Conservation (phyloP, 2,113 vertebrate genomes). For the Nanger granti region DNA sequence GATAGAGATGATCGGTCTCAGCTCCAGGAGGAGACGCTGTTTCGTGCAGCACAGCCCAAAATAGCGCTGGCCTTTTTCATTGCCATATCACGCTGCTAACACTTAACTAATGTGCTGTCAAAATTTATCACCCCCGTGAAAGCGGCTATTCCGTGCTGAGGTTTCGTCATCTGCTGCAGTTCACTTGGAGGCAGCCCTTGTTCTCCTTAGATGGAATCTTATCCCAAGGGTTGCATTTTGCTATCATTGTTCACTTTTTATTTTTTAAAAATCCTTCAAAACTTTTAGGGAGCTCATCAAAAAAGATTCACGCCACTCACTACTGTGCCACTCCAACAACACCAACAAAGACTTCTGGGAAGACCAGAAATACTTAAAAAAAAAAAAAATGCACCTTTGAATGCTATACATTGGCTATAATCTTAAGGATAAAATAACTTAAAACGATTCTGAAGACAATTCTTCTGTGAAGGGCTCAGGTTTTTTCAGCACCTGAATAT, state of each 20-base stretch:
- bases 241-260: neutral
- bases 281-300: neutral
- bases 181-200: neutral
- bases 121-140: neutral
- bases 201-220: neutral
- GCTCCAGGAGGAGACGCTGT: neutral
- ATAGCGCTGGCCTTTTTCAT: slow-evolving; percentile 50
- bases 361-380: neutral
- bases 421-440: neutral
- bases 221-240: neutral
- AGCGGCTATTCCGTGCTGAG: neutral
- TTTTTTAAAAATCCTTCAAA: slow-evolving; percentile 11
- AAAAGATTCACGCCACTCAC: neutral
- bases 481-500: neutral
- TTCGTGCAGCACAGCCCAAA: slow-evolving; percentile 19
- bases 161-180: neutral
- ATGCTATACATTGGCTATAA: neutral
- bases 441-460: neutral
- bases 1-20: neutral
- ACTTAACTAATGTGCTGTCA: slow-evolving; percentile 39
- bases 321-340: neutral
- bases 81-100: slow-evolving; percentile 57
- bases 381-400: neutral
- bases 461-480: neutral
- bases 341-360: neutral